Percentiles rank a stretch among this genome's conserved stretches.
Evolutionary conservation across 2,888 invertebrate species (phyloP).

Genomic region (Deroplatys truncata): DNA sequence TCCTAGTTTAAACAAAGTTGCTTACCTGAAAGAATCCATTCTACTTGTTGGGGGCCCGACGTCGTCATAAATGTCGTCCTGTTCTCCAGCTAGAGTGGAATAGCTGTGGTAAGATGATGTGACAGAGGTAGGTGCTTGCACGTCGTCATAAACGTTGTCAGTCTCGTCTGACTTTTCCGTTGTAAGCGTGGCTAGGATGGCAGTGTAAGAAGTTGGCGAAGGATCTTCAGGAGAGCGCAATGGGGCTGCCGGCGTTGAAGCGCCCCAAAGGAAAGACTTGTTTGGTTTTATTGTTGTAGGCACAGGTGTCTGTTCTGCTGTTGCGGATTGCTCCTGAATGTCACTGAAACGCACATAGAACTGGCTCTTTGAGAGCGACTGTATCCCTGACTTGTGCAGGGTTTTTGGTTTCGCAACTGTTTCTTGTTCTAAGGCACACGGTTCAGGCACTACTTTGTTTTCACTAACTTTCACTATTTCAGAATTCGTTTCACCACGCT

Average conservation of each 20-base stretch:
- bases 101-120: background rate
- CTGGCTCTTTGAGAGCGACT: background rate
- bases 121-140: background rate
- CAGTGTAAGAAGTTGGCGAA: background rate
- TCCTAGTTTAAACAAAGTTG: too few species aligned
- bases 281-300: conserved; percentile 52
- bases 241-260: background rate
- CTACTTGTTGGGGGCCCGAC: conserved; percentile 1
- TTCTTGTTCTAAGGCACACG: background rate
- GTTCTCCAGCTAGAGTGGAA: background rate
- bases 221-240: background rate
- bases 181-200: background rate
- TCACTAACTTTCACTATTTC: background rate
- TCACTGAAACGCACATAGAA: background rate
- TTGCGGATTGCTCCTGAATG: too few species aligned
- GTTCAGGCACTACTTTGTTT: background rate
- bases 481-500: background rate
- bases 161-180: background rate
- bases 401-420: background rate
- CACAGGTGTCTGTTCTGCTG: background rate
- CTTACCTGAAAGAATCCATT: background rate
- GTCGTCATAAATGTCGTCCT: conserved; percentile 25
- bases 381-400: background rate
- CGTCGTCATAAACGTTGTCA: conserved; percentile 19
- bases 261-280: conserved; percentile 61